Evolutionary conservation across 2,888 invertebrate species (phyloP), one percentile per base, ranked within the genome.

Genomic region (Junonia oenone): DNA sequence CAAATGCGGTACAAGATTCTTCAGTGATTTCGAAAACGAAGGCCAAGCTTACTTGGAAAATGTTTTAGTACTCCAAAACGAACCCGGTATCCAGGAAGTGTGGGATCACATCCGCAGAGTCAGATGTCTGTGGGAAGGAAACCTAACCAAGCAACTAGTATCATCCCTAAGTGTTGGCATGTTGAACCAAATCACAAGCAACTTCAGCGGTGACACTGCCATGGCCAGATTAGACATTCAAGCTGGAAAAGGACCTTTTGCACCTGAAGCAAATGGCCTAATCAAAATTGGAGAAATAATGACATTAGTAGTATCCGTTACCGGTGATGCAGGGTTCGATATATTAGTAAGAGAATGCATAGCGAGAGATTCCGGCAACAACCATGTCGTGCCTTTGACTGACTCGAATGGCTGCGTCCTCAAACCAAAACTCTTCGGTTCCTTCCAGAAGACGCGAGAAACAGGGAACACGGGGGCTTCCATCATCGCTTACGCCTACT

Each of bases 161-260:
- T 94, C 95, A 0, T 94, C 94, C 13, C 83, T 96, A 15, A 94
- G 93, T 66, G 95, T 96, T 0, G 95, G 95, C 26, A 95, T 95
- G 94, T 78, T 96, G 63, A 95, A 93, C 64, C 94, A 95, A 72
- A 94, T 96, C 65, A 94, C 95, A 8, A 94, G 96, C 55, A 95
- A 95, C 49, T 96, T 96, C 79, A 95, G 94, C 64, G 96, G 96
- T n/a, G 96, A 96, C 63, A 95, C 95, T 0, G 95, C 95, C 0
- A 93, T 94, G 81, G 95, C 95, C 5, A 92, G 93, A 60, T 82
- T 96, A 48, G 96, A 96, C 64, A 95, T 96, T 53, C 94, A 95
- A 79, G 83, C 92, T 29, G 96, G 96, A 4, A 91, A 92, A 70
- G 96, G 96, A 55, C 95, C 96, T 14, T 94, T 95, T 68, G 95